Conservation (phyloP, 2,797 vertebrate species). For the Hippoglossus hippoglossus region DNA sequence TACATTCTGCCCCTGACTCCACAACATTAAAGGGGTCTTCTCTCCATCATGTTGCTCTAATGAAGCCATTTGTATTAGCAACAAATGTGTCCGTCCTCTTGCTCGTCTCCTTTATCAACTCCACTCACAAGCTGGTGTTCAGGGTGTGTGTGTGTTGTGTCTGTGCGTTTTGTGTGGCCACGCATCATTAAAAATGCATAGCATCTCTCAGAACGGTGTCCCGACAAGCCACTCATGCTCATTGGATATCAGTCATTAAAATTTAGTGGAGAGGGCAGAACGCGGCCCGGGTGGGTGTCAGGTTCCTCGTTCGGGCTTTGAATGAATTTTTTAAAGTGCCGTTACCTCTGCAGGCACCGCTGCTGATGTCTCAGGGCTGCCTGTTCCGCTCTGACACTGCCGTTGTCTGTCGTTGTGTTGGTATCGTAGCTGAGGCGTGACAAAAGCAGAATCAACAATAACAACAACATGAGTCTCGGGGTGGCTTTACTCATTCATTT, state of each 20-base stretch:
- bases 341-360: slow-evolving; percentile 83
- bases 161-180: slow-evolving; percentile 27
- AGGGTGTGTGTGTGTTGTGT: slow-evolving; percentile 29
- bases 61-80: slow-evolving; percentile 58
- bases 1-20: slow-evolving; percentile 13
- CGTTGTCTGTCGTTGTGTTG: slow-evolving; percentile 24
- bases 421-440: slow-evolving; percentile 64
- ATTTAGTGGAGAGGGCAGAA: slow-evolving; percentile 87
- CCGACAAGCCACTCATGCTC: slow-evolving; percentile 86
- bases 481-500: slow-evolving; percentile 79
- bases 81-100: slow-evolving; percentile 49
- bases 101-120: slow-evolving; percentile 53
- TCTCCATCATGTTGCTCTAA: slow-evolving; percentile 38
- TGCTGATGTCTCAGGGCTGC: slow-evolving; percentile 76
- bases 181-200: slow-evolving; percentile 83
- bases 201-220: slow-evolving; percentile 82
- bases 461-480: slow-evolving; percentile 72
- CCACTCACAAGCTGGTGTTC: slow-evolving; percentile 51
- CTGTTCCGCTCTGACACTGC: slow-evolving; percentile 54
- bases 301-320: slow-evolving; percentile 87
- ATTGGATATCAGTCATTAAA: slow-evolving; percentile 94
- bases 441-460: slow-evolving; percentile 73
- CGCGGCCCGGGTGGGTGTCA: slow-evolving; percentile 78
- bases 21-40: slow-evolving; percentile 21
- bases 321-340: slow-evolving; percentile 91